A percentile compares a stretch with the other conserved stretches of the same genome.
phyloP scores from a whole-genome alignment of 2,113 vertebrate genomes.

The Oxygymnocypris stewartii region DNA sequence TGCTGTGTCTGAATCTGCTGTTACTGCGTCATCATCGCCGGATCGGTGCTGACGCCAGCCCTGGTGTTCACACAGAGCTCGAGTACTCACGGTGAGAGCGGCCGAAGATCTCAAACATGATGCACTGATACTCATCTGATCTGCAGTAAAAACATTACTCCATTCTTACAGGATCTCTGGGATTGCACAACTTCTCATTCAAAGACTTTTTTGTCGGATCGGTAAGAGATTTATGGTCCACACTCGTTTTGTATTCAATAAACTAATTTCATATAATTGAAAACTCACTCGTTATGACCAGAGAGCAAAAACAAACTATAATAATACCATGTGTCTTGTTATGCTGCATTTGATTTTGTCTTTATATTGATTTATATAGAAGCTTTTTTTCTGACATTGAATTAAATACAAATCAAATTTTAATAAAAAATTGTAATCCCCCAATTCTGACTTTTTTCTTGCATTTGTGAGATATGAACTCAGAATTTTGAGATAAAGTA shows the following conservation, averaged over 20 bases:
- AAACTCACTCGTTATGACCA: neutral
- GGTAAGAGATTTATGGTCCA: conserved; percentile 68
- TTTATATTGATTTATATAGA: neutral
- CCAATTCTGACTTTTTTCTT: too few species aligned
- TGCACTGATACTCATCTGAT: neutral
- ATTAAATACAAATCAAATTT: too few species aligned
- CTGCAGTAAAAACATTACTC: neutral
- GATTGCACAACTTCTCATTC: conserved; percentile 52
- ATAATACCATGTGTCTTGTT: neutral
- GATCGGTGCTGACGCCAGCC: conserved; percentile 73
- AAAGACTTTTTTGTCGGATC: conserved; percentile 77
- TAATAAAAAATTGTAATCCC: too few species aligned
- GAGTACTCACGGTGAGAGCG: neutral
- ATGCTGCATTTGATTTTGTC: neutral
- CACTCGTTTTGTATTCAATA: neutral
- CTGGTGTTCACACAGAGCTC: neutral
- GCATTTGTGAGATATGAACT: too few species aligned
- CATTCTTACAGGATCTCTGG: conserved; percentile 40
- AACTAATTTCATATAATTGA: neutral
- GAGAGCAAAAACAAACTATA: neutral
- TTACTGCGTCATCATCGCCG: conserved; percentile 66
- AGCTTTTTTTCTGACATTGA: neutral
- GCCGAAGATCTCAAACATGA: neutral
- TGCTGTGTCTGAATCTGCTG: conserved; percentile 81
- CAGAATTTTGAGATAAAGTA: too few species aligned